Evolutionary conservation across 2,888 invertebrate species (phyloP).

Genomic region (Megamerina dolium): DNA sequence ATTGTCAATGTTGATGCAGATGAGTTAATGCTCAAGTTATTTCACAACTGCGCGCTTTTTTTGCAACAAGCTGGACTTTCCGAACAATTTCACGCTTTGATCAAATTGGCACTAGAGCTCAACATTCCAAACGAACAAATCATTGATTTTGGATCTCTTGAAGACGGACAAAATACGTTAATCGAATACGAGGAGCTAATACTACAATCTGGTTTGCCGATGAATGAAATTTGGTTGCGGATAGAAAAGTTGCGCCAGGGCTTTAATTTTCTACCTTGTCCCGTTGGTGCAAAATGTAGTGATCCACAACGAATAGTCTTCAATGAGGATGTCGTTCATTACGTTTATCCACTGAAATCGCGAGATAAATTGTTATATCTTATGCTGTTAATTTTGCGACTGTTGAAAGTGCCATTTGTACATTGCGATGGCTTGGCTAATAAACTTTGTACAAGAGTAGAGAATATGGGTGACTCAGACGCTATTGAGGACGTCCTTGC

Average conservation of each 20-base stretch:
- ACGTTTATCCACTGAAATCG: slow-evolving; percentile 62
- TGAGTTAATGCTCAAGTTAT: slow-evolving; percentile 50
- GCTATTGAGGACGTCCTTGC: slow-evolving; percentile 53
- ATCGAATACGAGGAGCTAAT: slow-evolving; percentile 60
- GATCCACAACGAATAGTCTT: slow-evolving; percentile 64
- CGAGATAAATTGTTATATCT: slow-evolving; percentile 57
- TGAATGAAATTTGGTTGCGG: slow-evolving; percentile 68
- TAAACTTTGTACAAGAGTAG: slow-evolving; percentile 40
- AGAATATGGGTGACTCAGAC: slow-evolving; percentile 46
- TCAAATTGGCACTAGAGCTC: slow-evolving; percentile 63
- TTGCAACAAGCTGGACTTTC: slow-evolving; percentile 66
- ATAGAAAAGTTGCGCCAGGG: slow-evolving; percentile 68
- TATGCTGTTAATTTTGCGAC: slow-evolving; percentile 55
- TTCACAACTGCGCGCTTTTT: slow-evolving; percentile 51
- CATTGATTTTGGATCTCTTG: slow-evolving; percentile 33
- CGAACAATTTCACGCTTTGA: slow-evolving; percentile 68
- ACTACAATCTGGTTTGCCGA: slow-evolving; percentile 60
- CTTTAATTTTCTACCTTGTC: slow-evolving; percentile 62
- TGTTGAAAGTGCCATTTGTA: slow-evolving; percentile 55
- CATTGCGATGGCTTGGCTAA: slow-evolving; percentile 50
- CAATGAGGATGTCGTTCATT: slow-evolving; percentile 59
- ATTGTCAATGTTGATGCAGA: slow-evolving; percentile 21
- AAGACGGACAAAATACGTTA: slow-evolving; percentile 37
- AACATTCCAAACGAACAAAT: slow-evolving; percentile 54
- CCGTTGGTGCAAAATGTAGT: slow-evolving; percentile 50